Conservation (phyloP, 2,888 invertebrate species). For the Folsomia candida region DNA sequence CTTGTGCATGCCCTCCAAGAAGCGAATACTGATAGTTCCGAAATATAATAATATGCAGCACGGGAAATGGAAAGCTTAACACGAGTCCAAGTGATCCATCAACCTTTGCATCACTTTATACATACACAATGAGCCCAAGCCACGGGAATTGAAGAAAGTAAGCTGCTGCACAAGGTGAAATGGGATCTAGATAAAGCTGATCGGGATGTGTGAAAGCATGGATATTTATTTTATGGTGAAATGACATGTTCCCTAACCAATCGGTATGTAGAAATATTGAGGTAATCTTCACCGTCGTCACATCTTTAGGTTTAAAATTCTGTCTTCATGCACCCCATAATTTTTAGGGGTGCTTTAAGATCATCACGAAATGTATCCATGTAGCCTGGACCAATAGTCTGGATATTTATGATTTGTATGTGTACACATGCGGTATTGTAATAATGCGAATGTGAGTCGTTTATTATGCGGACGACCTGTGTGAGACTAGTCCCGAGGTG, state of each 20-base stretch:
- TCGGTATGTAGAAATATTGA: neutral
- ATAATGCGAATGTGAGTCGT: too few species aligned
- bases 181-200: neutral
- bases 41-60: too few species aligned
- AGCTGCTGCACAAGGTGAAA: neutral
- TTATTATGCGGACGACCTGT: too few species aligned
- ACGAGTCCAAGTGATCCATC: slow-evolving; percentile 46
- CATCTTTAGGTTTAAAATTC: neutral
- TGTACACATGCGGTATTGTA: too few species aligned
- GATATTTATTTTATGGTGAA: neutral
- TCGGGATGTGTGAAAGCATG: too few species aligned
- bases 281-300: neutral
- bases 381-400: too few species aligned
- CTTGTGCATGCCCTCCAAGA: too few species aligned
- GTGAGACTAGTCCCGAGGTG: too few species aligned
- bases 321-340: neutral
- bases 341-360: too few species aligned
- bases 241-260: neutral
- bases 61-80: slow-evolving; percentile 50
- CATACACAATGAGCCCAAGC: slow-evolving; percentile 48
- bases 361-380: too few species aligned
- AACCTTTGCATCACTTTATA: slow-evolving; percentile 48
- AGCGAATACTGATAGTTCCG: too few species aligned
- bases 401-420: too few species aligned
- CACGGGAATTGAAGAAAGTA: neutral